phyloP scores from a whole-genome alignment of 2,888 invertebrate genomes.

The Coremacera marginata region DNA sequence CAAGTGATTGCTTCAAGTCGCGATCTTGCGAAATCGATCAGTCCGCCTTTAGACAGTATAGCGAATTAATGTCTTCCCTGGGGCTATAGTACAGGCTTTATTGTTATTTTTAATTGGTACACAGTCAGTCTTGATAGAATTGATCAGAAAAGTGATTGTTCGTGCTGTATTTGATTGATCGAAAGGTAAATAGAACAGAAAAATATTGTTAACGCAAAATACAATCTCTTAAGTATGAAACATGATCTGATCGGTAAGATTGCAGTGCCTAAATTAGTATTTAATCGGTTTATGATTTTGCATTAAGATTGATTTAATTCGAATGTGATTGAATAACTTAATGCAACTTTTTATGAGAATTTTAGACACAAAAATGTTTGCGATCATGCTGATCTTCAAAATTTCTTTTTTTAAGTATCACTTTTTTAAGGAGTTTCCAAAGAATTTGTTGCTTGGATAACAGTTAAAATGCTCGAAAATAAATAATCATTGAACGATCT shows the following conservation, averaged over 20 bases:
- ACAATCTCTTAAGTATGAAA: slow-evolving; percentile 3
- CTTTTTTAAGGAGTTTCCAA: too few species aligned
- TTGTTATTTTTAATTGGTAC: not conserved
- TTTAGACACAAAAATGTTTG: too few species aligned
- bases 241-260: not conserved
- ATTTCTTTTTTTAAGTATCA: too few species aligned
- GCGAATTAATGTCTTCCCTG: slow-evolving; percentile 19
- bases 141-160: slow-evolving; percentile 36
- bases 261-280: too few species aligned
- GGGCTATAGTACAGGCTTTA: not conserved
- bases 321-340: too few species aligned
- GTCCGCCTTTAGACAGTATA: not conserved
- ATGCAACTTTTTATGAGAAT: too few species aligned
- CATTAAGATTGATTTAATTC: too few species aligned
- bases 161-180: slow-evolving; percentile 26
- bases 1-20: not conserved
- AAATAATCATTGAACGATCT: too few species aligned
- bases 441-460: too few species aligned
- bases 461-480: too few species aligned
- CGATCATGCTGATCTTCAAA: too few species aligned
- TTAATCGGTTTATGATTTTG: too few species aligned
- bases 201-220: not conserved
- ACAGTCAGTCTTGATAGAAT: not conserved
- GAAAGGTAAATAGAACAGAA: slow-evolving; percentile 21
- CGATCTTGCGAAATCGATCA: slow-evolving; percentile 17